Evolutionary conservation across 2,888 invertebrate genomes (phyloP).

Genomic region (Rhagonycha lutea): DNA sequence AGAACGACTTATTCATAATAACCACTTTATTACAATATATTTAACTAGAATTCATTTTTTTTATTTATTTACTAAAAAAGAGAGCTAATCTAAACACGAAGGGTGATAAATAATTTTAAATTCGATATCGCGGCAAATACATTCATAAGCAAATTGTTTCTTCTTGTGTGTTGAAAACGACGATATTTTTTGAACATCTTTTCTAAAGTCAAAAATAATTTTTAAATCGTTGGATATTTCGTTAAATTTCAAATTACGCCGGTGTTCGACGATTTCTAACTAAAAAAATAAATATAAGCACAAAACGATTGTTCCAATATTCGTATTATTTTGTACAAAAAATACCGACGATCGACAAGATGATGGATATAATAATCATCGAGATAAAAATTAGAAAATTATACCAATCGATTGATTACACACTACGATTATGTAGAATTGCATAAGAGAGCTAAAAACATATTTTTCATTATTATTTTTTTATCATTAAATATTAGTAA

Average conservation of each 20-base stretch:
- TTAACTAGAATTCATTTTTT: slow-evolving; percentile 42
- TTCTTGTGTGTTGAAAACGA: slow-evolving; percentile 8
- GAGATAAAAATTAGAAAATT: slow-evolving; percentile 42
- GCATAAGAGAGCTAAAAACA: slow-evolving; percentile 49
- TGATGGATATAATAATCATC: slow-evolving; percentile 20
- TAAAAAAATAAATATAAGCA: neutral
- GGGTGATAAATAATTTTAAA: slow-evolving; percentile 50
- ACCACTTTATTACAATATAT: slow-evolving; percentile 40
- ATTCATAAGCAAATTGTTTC: slow-evolving; percentile 43
- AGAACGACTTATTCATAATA: slow-evolving; percentile 45
- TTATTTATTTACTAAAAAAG: slow-evolving; percentile 46
- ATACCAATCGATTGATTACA: slow-evolving; percentile 43
- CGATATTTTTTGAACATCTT: slow-evolving; percentile 25
- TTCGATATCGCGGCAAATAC: slow-evolving; percentile 51
- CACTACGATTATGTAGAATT: slow-evolving; percentile 36
- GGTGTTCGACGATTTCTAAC: neutral
- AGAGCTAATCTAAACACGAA: slow-evolving; percentile 52
- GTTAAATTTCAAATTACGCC: neutral
- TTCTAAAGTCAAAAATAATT: slow-evolving; percentile 25
- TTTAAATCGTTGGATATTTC: slow-evolving; percentile 36
- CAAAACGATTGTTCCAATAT: slow-evolving; percentile 12
- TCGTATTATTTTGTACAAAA: slow-evolving; percentile 36
- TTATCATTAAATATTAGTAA: slow-evolving; percentile 41
- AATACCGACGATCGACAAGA: slow-evolving; percentile 33
- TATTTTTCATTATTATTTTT: slow-evolving; percentile 37